phyloP scores from a whole-genome alignment of 2,797 vertebrate species.

The Spinibarbus caldwelli region DNA sequence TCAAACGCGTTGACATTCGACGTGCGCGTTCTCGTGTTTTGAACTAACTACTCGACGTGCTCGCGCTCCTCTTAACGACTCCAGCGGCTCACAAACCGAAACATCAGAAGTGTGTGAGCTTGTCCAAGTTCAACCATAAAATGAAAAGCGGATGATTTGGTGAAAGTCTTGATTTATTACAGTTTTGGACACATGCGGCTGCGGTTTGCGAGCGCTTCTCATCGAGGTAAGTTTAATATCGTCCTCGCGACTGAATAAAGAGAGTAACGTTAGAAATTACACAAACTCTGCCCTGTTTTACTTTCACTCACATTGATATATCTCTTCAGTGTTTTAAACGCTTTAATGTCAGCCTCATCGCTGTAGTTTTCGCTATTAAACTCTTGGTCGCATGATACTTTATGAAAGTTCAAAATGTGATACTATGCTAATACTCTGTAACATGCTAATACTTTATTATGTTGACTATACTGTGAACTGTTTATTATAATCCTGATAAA shows the following conservation, averaged over 20 bases:
- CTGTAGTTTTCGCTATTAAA: not conserved
- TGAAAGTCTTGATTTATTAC: not conserved
- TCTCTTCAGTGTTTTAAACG: not conserved
- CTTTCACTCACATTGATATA: no score
- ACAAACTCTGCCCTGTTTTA: not conserved
- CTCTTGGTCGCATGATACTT: not conserved
- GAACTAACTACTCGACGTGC: slow-evolving; percentile 5
- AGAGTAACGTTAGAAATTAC: no score
- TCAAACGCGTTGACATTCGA: not conserved
- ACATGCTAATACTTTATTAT: not conserved
- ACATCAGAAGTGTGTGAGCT: not conserved
- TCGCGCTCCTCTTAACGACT: not conserved
- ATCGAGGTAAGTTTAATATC: slow-evolving; percentile 38
- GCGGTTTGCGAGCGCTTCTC: not conserved
- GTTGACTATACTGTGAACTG: not conserved
- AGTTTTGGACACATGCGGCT: not conserved
- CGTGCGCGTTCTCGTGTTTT: slow-evolving; percentile 33
- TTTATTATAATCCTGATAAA: not conserved
- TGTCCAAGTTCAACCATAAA: not conserved
- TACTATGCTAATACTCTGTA: not conserved
- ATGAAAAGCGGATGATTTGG: not conserved
- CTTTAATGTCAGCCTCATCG: not conserved
- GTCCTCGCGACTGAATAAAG: not conserved
- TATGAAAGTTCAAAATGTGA: not conserved
- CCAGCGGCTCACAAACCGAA: not conserved